Evolutionary conservation across 1,140 invertebrate species (phyloP).

Genomic region (Berghia stephanieae): DNA sequence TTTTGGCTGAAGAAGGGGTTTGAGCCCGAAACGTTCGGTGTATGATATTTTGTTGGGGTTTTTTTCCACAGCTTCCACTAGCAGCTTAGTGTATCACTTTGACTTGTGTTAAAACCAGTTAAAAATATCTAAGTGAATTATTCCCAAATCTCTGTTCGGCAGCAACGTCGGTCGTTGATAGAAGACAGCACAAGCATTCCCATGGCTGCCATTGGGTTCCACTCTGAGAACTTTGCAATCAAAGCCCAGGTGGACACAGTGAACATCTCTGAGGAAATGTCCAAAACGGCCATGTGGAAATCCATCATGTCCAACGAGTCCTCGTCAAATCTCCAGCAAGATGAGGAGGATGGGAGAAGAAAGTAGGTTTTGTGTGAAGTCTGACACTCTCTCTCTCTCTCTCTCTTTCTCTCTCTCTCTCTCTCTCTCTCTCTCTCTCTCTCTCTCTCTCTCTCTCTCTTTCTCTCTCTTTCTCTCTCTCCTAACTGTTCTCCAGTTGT

Average conservation of each 20-base stretch:
- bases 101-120: too few relatives aligned
- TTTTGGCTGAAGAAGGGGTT: too few relatives aligned
- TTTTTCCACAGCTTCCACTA: too few relatives aligned
- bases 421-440: constrained; percentile 15
- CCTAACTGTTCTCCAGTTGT: too few relatives aligned
- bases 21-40: too few relatives aligned
- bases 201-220: constrained; percentile 28
- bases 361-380: constrained; percentile 2
- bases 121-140: too few relatives aligned
- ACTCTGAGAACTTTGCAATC: constrained; percentile 36
- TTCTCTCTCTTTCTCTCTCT: constrained; percentile 14
- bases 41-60: too few relatives aligned
- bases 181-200: constrained; percentile 31
- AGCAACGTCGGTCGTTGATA: constrained; percentile 37
- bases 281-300: constrained; percentile 54
- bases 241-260: constrained; percentile 44
- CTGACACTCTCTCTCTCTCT: constrained; percentile 17
- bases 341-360: constrained; percentile 36
- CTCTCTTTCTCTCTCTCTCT: not conserved
- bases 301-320: constrained; percentile 53
- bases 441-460: constrained; percentile 10
- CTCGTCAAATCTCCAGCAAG: constrained; percentile 38
- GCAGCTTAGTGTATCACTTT: too few relatives aligned
- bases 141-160: too few relatives aligned
- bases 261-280: constrained; percentile 56